phyloP scores from a whole-genome alignment of 2,113 vertebrate species.

The Echinops telfairi region DNA sequence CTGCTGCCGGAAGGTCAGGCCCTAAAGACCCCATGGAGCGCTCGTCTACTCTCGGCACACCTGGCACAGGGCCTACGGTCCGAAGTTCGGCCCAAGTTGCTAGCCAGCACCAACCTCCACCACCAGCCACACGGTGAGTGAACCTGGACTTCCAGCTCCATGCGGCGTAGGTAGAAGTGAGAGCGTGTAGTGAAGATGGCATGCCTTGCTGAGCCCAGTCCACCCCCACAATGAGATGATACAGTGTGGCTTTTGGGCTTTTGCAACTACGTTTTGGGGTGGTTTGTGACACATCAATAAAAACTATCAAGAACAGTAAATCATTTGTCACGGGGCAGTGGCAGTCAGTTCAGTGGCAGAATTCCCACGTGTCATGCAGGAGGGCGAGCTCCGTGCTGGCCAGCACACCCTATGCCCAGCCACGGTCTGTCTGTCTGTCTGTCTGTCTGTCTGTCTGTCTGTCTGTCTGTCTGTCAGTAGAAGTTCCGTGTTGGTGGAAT shows the following conservation, averaged over 20 bases:
- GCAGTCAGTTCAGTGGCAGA: neutral
- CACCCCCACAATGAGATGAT: neutral
- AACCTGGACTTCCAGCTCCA: neutral
- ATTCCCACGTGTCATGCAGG: neutral
- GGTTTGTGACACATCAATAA: neutral
- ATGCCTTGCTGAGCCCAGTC: constrained; percentile 51
- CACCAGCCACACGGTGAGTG: neutral
- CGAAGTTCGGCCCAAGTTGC: neutral
- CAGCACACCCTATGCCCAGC: neutral
- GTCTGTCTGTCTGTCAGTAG: neutral
- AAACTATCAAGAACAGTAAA: neutral
- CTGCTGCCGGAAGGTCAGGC: neutral
- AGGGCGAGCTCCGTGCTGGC: neutral
- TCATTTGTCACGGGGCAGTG: neutral
- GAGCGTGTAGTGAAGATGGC: neutral
- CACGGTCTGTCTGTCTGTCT: neutral
- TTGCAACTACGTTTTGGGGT: neutral
- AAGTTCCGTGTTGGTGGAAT: neutral
- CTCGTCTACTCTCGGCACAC: neutral
- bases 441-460: too few relatives aligned
- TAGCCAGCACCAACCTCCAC: rapidly evolving
- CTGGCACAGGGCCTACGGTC: neutral
- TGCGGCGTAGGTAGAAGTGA: neutral
- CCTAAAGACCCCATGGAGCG: neutral
- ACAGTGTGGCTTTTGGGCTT: too few relatives aligned